A percentile compares a stretch with the other conserved stretches of the same genome.
phyloP scores from a whole-genome alignment of 2,797 vertebrate genomes.

The Gallinago nigripennis region DNA sequence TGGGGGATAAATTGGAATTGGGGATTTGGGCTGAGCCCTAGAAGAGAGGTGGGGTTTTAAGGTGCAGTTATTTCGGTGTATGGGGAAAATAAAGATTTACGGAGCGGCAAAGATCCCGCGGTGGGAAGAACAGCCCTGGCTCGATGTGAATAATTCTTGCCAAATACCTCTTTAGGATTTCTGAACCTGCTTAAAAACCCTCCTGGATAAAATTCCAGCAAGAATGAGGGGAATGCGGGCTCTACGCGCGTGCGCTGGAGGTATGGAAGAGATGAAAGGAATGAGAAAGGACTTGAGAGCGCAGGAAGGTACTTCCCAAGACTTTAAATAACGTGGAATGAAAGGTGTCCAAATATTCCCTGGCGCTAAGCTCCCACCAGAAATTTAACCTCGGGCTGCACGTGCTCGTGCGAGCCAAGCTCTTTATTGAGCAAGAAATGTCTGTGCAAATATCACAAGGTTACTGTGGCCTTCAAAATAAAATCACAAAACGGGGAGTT shows the following conservation, averaged over 20 bases:
- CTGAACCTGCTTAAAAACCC: not conserved
- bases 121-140: fast-evolving
- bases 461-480: not conserved
- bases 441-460: not conserved
- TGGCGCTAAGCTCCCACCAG: fast-evolving
- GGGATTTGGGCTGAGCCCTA: not conserved
- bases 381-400: not conserved
- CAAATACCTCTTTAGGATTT: not conserved
- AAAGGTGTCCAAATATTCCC: not conserved
- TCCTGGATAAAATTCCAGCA: not conserved
- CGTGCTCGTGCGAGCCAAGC: not conserved
- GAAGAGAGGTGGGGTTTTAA: not conserved
- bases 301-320: not conserved
- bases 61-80: not conserved
- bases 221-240: not conserved
- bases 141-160: not conserved
- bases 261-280: not conserved
- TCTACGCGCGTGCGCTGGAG: fast-evolving
- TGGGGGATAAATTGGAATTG: not conserved
- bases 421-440: not conserved
- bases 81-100: too few relatives aligned
- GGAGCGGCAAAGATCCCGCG: not conserved
- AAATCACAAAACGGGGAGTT: not conserved
- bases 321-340: not conserved
- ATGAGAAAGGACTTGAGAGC: not conserved